Evolutionary conservation across 2,888 invertebrate species (phyloP), one percentile per base, ranked within the genome.

Genomic region (Nowickia ferox): DNA sequence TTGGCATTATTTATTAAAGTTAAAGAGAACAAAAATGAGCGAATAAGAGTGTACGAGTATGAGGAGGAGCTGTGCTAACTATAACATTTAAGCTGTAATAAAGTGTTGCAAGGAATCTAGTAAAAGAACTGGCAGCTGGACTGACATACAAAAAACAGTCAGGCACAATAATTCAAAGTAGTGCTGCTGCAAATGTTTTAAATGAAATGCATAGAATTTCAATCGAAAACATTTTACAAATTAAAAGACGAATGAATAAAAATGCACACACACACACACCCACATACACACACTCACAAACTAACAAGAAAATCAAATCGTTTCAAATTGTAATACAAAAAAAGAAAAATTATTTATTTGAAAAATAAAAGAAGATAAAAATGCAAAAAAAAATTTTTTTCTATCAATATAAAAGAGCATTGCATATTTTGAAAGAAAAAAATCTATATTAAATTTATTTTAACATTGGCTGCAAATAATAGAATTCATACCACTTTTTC

Each of bases 191-290:
- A 72, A 81, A 79, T 65, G 51, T 76, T 79, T 76, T 44, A 72
- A 81, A 77, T 77, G 55, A 81, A 77, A 78, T 85, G 61, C 78
- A 74, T 82, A 85, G 74, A 85, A 85, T 75, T 85, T 82, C 85
- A 85, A 85, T 85, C 78, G 78, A 75, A 84, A 82, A 78, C 78
- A 74, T 85, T 85, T 82, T 75, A 78, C 78, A 85, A 85, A 82
- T 85, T 82, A 78, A 85, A 82, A 68, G 38, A 78, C 57, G 57
- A 78, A 77, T 59, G 77, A 83, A 71, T 19, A 68, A 59, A 66
- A 72, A 72, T 42, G 40, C 48, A 65, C 53, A 71, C 22, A 61
- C 42, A 59, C 51, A 40, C 55, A 66, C 38, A 42, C 44, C 59
- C 55, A 57, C 42, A 59, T 15, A 48, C 51, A 9, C 1, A 22